Base-by-base conservation (phyloP, 2,888 invertebrate species). In the Cotesia congregata region DNA sequence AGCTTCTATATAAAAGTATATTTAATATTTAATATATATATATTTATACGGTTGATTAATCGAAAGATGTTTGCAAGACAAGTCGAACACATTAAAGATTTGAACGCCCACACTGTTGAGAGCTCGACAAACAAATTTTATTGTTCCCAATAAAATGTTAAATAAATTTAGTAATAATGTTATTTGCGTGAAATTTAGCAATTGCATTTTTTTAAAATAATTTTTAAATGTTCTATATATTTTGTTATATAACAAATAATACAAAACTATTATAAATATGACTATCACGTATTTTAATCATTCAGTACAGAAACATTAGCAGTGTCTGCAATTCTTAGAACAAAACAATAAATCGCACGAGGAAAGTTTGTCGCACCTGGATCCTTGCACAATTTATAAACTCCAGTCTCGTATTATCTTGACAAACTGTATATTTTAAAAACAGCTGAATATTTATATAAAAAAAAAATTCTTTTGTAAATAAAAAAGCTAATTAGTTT, bases 321-420 rank as follows among this genome's bases (percentile, higher is more conserved):
- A 62, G 15, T 62, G 62, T 17, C 20, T 17, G 15, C 20, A 62
- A n/a, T 6, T 62, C 20, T 62, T 5, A 6, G 15, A 62, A 17
- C 15, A n/a, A 15, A 62, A 62, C 15, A 3, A 17, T 62, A 17
- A 15, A 15, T 17, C 20, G 20, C 62, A 17, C 6, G 7, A 62
- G 59, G 73, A 73, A 73, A 73, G 73, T 68, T 68, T 41, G 39
- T 73, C 73, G 38, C 73, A 73, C 73, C 73, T 73, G 67, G 73
- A 50, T 50, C 73, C 64, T 50, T 59, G 65, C 65, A 73, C 67
- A 73, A 67, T 62, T 62, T 17, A 15, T 15, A 15, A 62, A 5
- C 62, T 62, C 3, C 15, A 62, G 6, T 62, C 62, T 20, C 17
- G 41, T 30, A 40, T 70, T 40, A 40, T 12, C 17, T n/a, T 41